These are phyloP conservation scores for Rhopalosiphum maidis DNA, from an alignment of 1,140 invertebrate species.

Conservation along the genomic window DNA sequence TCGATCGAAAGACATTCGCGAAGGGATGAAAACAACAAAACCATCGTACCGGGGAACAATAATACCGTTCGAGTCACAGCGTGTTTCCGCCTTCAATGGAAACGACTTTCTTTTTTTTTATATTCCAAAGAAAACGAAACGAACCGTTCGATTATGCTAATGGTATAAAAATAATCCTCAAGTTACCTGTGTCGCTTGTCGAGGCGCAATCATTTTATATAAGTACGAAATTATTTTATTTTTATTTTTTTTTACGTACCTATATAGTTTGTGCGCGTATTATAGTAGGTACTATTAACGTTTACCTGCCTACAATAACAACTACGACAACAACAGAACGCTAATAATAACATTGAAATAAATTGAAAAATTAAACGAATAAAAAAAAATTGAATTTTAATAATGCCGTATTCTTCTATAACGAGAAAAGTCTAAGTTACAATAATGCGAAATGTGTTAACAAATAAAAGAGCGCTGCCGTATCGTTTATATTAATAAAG, in stretches of 20 bases:
- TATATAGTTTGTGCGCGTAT: background rate
- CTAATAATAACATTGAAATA: conserved; percentile 13
- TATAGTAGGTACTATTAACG: background rate
- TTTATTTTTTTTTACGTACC: background rate
- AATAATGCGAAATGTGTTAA: background rate
- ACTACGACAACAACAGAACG: background rate
- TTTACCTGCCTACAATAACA: background rate
- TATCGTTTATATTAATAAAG: background rate
- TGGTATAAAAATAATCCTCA: conserved; percentile 28
- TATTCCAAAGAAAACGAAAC: background rate
- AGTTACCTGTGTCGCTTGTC: background rate
- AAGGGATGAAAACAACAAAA: background rate
- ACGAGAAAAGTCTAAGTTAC: conserved; percentile 5
- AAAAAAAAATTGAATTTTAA: background rate
- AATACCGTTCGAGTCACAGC: background rate
- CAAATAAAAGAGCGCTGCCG: background rate
- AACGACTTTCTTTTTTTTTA: background rate
- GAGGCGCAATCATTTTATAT: background rate
- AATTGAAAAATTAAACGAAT: conserved; percentile 33
- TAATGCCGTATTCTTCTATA: background rate
- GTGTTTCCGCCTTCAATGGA: background rate
- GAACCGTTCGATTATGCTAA: background rate
- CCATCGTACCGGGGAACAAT: background rate
- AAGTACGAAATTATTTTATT: background rate
- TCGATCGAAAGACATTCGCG: background rate